Base-by-base conservation (phyloP, 2,888 invertebrate genomes). In the Ennomos fuscantarius region DNA sequence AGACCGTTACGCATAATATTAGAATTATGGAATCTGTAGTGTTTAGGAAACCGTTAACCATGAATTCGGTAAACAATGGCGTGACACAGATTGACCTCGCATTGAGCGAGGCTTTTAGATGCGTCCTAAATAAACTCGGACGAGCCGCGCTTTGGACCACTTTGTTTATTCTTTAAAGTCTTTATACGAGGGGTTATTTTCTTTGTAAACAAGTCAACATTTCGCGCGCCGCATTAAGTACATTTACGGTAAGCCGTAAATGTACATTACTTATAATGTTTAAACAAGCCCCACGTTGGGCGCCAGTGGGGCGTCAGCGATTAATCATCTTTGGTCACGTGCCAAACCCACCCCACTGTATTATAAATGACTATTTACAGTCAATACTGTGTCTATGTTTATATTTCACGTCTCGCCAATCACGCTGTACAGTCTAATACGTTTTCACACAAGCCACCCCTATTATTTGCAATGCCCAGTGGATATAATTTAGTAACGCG, bases 1-100 rank as follows among this genome's bases (percentile, higher is more conserved):
- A 78, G 73, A 81, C 81, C 78, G 82, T 82, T 82, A 81, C 71
- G 78, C 79, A 80, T 81, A 82, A 77, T 72, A 75, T 73, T 73
- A 72, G 66, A 75, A 68, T 76, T 75, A 73, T 70, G 74, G 67
- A 76, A 75, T 70, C 68, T 74, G 68, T 63, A 67, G 70, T 68
- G 66, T 77, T 76, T 68, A 65, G 68, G 65, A 68, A 74, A 78
- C 82, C 73, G 82, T 80, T 82, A 79, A 50, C 65, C 62, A 65
- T 66, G 62, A 63, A 62, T 77, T 72, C 44, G 54, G 72, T 65
- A 74, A 77, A 80, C 80, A 82, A 82, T 79, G 71, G 70, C 48
- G 36, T 54, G 58, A 49, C 58, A 54, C 58, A 33, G 42, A 59
- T 59, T 68, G 66, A 72, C 74, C 71, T 62, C 69, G 60, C 54